These are phyloP conservation scores for Nesogale talazaci DNA, from an alignment of 2,113 vertebrate genomes.

Conservation along the genomic window DNA sequence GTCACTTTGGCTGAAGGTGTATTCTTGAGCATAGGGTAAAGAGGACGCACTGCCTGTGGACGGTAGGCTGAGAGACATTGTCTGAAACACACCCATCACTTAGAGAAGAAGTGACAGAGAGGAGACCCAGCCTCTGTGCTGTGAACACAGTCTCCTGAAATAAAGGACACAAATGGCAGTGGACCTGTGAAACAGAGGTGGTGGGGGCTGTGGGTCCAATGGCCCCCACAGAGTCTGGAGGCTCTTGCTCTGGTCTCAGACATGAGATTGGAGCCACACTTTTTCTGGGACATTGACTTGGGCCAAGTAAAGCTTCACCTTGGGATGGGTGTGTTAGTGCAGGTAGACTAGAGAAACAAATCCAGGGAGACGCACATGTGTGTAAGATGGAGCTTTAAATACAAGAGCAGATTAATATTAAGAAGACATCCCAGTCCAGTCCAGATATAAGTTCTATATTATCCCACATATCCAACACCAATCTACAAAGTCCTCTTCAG, in stretches of 20 bases:
- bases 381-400: too few relatives aligned
- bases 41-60: not conserved
- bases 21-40: not conserved
- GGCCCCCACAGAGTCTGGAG: rapidly evolving
- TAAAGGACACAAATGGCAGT: not conserved
- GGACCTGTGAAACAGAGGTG: rapidly evolving
- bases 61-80: not conserved
- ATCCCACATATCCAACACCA: too few relatives aligned
- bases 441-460: too few relatives aligned
- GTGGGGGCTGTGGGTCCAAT: rapidly evolving
- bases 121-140: rapidly evolving
- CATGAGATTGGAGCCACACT: not conserved
- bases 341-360: not conserved
- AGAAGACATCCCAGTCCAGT: too few relatives aligned
- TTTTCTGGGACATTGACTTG: not conserved
- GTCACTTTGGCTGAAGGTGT: not conserved
- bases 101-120: not conserved
- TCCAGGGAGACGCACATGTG: not conserved
- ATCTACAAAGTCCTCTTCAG: too few relatives aligned
- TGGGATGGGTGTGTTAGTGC: not conserved
- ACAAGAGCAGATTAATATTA: too few relatives aligned
- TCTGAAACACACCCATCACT: not conserved
- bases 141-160: not conserved
- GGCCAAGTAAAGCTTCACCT: not conserved
- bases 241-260: not conserved